phyloP scores from a whole-genome alignment of 2,113 vertebrate species.

The Myocastor coypus region DNA sequence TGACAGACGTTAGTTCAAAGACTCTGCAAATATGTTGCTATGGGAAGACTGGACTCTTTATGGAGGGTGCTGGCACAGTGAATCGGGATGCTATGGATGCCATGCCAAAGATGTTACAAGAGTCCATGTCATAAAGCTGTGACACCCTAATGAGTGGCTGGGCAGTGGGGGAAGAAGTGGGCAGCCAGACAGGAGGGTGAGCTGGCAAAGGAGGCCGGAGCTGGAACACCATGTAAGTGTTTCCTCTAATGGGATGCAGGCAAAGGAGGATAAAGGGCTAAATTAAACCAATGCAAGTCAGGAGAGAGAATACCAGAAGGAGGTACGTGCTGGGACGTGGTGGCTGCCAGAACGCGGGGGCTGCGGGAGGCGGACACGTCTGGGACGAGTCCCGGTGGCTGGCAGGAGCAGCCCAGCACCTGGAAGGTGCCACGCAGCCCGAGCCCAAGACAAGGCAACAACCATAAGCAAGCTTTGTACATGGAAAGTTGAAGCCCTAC shows the following conservation, averaged over 20 bases:
- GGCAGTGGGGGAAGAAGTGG: neutral
- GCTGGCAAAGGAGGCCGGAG: neutral
- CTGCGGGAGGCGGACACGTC: neutral
- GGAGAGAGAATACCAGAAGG: conserved; percentile 48
- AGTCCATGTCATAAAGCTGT: neutral
- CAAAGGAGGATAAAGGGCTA: conserved; percentile 2
- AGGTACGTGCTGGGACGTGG: neutral
- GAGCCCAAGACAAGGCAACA: neutral
- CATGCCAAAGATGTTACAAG: neutral
- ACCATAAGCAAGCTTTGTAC: neutral
- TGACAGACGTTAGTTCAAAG: neutral
- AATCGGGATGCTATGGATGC: neutral
- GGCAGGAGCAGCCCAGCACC: neutral
- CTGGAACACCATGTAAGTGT: neutral
- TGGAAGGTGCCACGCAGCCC: conserved; percentile 54
- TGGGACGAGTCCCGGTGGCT: conserved; percentile 51
- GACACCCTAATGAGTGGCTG: neutral
- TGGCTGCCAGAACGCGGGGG: conserved; percentile 42
- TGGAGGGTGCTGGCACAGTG: neutral
- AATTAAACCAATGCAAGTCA: conserved; percentile 23
- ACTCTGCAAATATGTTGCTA: neutral
- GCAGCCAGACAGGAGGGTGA: neutral
- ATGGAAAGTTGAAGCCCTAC: neutral
- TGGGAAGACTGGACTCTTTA: neutral
- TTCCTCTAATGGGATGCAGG: neutral